Percentiles rank a stretch among this genome's conserved stretches.
These are phyloP conservation scores for Thelaira solivaga DNA, from an alignment of 2,888 invertebrate species.

Conservation along the genomic window DNA sequence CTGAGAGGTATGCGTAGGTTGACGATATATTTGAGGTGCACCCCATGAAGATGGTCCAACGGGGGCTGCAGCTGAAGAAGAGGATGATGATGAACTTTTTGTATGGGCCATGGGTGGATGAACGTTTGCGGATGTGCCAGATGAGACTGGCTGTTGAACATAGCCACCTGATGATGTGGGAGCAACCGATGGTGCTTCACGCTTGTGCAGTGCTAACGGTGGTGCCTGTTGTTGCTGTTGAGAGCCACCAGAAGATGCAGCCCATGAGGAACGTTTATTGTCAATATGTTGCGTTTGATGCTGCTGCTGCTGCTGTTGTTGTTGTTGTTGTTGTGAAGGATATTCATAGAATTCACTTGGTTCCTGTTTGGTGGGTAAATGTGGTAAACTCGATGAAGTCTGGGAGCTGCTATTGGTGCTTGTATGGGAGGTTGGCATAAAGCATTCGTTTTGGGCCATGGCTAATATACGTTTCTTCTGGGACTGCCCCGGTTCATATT, in stretches of 20 bases:
- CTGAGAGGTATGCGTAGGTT: constrained; percentile 68
- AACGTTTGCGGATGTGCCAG: constrained; percentile 54
- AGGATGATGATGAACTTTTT: constrained; percentile 73
- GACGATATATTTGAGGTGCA: constrained; percentile 76
- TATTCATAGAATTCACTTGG: constrained; percentile 77
- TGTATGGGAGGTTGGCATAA: constrained; percentile 78
- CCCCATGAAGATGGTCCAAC: constrained; percentile 76
- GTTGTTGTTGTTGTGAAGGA: constrained; percentile 66
- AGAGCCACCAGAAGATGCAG: constrained; percentile 70
- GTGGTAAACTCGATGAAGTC: constrained; percentile 70
- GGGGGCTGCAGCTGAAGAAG: constrained; percentile 71
- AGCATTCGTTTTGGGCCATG: constrained; percentile 88
- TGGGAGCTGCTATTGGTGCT: constrained; percentile 63
- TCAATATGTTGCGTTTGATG: constrained; percentile 66
- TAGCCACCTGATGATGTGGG: constrained; percentile 65
- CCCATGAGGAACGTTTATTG: constrained; percentile 77
- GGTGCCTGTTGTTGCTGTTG: constrained; percentile 75
- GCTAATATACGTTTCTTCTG: constrained; percentile 93
- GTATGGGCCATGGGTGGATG: constrained; percentile 76
- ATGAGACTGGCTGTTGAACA: constrained; percentile 69
- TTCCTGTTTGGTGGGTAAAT: constrained; percentile 77
- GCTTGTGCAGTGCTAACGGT: constrained; percentile 76
- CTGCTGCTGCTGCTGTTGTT: constrained; percentile 63
- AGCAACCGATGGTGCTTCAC: constrained; percentile 74
- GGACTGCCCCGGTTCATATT: constrained; percentile 81